Evolutionary conservation across 2,888 invertebrate genomes (phyloP).

Genomic region (Drosophila kanekoi): DNA sequence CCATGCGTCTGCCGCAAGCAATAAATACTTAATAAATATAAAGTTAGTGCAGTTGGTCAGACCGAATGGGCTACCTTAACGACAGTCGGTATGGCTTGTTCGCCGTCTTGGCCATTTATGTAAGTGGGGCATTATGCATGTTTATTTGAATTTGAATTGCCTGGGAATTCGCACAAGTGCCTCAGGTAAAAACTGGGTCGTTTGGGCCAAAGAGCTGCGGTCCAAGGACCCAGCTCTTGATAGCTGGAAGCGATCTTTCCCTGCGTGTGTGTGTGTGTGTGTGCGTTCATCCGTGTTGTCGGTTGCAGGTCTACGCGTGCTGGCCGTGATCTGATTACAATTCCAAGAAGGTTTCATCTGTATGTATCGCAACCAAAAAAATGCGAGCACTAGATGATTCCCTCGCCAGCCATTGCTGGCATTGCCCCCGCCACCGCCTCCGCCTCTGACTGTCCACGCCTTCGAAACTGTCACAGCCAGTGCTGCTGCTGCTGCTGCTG

Average conservation of each 20-base stretch:
- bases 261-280: constrained; percentile 13
- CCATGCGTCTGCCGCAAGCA: constrained; percentile 7
- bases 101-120: constrained; percentile 2
- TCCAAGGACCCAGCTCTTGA: background rate
- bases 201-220: constrained; percentile 1
- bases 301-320: constrained; percentile 17
- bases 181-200: constrained; percentile 13
- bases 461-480: background rate
- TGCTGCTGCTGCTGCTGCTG: background rate
- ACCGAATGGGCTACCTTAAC: constrained; percentile 4
- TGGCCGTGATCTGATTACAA: constrained; percentile 71
- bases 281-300: constrained; percentile 1
- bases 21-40: constrained; percentile 55
- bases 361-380: constrained; percentile 17
- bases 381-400: constrained; percentile 21
- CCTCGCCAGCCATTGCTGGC: constrained; percentile 25
- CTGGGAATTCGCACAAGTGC: constrained; percentile 17
- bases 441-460: background rate
- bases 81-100: background rate
- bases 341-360: constrained; percentile 64
- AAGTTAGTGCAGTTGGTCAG: constrained; percentile 30
- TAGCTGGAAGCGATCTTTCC: constrained; percentile 5
- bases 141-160: constrained; percentile 27
- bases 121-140: constrained; percentile 24
- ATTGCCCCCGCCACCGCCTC: background rate